Base-by-base conservation (phyloP, 2,888 invertebrate species). In the Diadegma fenestrale region DNA sequence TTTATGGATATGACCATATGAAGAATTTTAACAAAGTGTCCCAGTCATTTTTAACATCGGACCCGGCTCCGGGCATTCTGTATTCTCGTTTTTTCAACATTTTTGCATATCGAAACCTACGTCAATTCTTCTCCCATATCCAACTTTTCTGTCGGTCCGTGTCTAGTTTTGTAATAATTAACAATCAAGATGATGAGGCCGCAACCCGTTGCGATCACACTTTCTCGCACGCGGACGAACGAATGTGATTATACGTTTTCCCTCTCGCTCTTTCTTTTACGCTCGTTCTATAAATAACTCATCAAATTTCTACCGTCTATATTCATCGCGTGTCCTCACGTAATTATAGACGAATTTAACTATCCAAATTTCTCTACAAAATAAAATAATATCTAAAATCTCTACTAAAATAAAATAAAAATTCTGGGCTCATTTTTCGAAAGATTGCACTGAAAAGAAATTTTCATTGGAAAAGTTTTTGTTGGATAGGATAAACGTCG, bases 281-380 rank as follows among this genome's bases (percentile, higher is more conserved):
- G 30, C 2, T 45, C 71, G 72, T 84, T 88, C 90, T 91, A 91
- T 88, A 89, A 91, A 91, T 90, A 90, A n/a, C n/a, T n/a, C n/a
- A n/a, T n/a, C n/a, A n/a, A 86, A 64, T 68, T 54, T 48, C 75
- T 48, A 82, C 75, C 33, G 79, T 76, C 87, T 68, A 43, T 91
- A 91, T 91, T 90, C 90, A 30, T 66, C 54, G 78, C 88, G 85
- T 37, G 43, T 71, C 5, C 41, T 22, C 17, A 22, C 26, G 51
- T 51, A 26, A 14, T 7, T n/a, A 48, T 69, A 22, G 54, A 54
- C 12, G 1, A 54, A 22, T 22, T 22, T 0, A 22, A 22, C 10
- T 3, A 22, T 22, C 17, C 3, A 7, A 22, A 54, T 54, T 54
- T n/a, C n/a, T n/a, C n/a, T n/a, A n/a, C n/a, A n/a, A n/a, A n/a